phyloP scores from a whole-genome alignment of 2,113 vertebrate genomes.

The Eulemur macaco region DNA sequence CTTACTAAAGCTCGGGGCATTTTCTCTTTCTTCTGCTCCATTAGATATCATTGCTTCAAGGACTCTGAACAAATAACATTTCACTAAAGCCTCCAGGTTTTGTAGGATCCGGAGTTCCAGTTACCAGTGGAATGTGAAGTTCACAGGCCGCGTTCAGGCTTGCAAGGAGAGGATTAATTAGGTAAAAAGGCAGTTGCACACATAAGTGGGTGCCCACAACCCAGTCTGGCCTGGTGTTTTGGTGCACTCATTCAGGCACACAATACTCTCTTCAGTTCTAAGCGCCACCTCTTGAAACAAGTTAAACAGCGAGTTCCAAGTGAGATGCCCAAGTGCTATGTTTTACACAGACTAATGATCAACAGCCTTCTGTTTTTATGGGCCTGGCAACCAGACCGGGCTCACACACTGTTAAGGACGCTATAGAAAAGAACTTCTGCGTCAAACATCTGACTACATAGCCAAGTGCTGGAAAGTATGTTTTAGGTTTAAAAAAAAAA shows the following conservation, averaged over 20 bases:
- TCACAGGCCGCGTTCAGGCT: constrained; percentile 70
- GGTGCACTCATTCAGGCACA: constrained; percentile 71
- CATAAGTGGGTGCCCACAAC: constrained; percentile 76
- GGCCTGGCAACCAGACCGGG: constrained; percentile 39
- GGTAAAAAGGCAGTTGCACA: constrained; percentile 77
- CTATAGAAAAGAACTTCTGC: neutral
- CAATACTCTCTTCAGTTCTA: constrained; percentile 77
- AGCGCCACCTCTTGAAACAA: constrained; percentile 77
- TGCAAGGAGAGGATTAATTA: constrained; percentile 78
- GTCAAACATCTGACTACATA: neutral
- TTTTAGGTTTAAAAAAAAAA: neutral
- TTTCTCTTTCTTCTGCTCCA: constrained; percentile 76
- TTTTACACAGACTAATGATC: constrained; percentile 68
- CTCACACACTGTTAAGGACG: constrained; percentile 21
- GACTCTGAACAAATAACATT: constrained; percentile 66
- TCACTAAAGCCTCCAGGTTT: constrained; percentile 58
- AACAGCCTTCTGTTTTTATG: constrained; percentile 64
- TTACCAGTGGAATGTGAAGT: constrained; percentile 66
- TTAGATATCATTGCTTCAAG: constrained; percentile 76
- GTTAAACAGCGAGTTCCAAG: constrained; percentile 71
- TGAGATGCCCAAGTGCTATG: constrained; percentile 67
- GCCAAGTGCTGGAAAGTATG: constrained; percentile 17
- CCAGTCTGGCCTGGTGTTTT: constrained; percentile 71
- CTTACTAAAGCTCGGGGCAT: constrained; percentile 41
- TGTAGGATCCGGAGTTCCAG: constrained; percentile 63